A percentile compares a stretch with the other conserved stretches of the same genome.
Evolutionary conservation across 2,888 invertebrate genomes (phyloP).

Genomic region (Rhopalosiphum nymphaeae): DNA sequence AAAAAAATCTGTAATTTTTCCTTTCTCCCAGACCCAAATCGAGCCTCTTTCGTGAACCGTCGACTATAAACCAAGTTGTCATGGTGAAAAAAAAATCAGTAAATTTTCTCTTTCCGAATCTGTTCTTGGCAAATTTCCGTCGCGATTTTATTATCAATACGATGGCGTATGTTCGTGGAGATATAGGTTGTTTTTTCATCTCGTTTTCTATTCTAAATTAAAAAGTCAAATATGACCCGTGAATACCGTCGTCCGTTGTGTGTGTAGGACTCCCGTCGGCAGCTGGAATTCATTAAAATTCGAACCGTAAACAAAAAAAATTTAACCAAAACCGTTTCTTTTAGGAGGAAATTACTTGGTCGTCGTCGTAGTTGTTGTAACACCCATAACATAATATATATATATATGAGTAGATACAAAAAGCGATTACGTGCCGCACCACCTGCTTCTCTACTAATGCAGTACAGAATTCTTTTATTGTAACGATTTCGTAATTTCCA

Average conservation of each 20-base stretch:
- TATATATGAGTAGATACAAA: conserved; percentile 1
- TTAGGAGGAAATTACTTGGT: conserved; percentile 15
- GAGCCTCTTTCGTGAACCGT: conserved; percentile 37
- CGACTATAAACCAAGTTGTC: not conserved
- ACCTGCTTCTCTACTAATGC: not conserved
- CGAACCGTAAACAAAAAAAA: conserved; percentile 8
- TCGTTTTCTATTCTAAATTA: not conserved
- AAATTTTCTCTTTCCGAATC: conserved; percentile 21
- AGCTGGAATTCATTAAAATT: conserved; percentile 34
- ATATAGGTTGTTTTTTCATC: not conserved
- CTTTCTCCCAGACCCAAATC: conserved; percentile 58
- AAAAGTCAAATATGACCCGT: conserved; percentile 1
- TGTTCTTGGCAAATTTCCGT: not conserved
- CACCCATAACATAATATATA: not conserved
- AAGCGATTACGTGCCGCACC: not conserved
- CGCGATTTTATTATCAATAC: not conserved
- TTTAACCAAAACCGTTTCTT: not conserved
- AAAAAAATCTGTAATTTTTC: conserved; percentile 49
- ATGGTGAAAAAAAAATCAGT: not conserved
- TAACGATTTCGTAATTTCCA: conserved; percentile 9
- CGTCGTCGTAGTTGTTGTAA: conserved; percentile 5
- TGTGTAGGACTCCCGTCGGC: not conserved
- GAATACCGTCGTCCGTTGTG: not conserved
- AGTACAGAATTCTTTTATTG: not conserved
- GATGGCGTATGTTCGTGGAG: not conserved